Evolutionary conservation across 2,797 vertebrate species (phyloP), one percentile per base, ranked within the genome.

Genomic region (Tiaroga cobitis): DNA sequence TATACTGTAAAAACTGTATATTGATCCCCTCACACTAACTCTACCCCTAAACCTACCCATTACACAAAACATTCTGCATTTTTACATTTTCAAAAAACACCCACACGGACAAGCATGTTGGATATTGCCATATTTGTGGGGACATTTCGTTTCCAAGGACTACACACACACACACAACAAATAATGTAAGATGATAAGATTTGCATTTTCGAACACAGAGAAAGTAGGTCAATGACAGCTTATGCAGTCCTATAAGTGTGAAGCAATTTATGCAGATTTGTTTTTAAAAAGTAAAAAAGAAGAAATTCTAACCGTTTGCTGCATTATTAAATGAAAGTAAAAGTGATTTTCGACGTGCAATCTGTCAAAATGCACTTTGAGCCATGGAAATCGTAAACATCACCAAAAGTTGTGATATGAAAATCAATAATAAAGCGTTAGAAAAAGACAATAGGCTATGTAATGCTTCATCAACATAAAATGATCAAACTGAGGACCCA

Each of bases 141-240:
- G 43, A 41, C 39, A 41, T 41, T 41, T 41, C 10, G 41, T 15
- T 46, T 46, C 15, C 43, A 13, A 46, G 43, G 43, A 4, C 43
- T 15, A 9, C 34, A 61, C 83, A 74, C 19, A 67, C 19, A 72
- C 74, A 82, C 11, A 37, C 34, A 74, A 59, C 39, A 46, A 15
- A 21, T 24, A 74, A 49, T 61, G 5, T 16, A 79, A 11, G 11
- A 82, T 43, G 29, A 19, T 51, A 74, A 46, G 13, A 74, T 74
- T 63, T 74, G 39, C 54, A 82, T 82, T 82, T 81, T 43, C 11
- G 19, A 41, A 46, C 4, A 73, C 15, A 29, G n/a, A 61, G 51
- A 9, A 10, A 46, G 37, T 41, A 82, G 80, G 68, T 32, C 41
- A 63, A 16, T 2, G 21, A 61, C 34, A 73, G 49, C 46, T 4